Evolutionary conservation across 2,113 vertebrate species (phyloP).

Genomic region (Trochalopteron elliotii): DNA sequence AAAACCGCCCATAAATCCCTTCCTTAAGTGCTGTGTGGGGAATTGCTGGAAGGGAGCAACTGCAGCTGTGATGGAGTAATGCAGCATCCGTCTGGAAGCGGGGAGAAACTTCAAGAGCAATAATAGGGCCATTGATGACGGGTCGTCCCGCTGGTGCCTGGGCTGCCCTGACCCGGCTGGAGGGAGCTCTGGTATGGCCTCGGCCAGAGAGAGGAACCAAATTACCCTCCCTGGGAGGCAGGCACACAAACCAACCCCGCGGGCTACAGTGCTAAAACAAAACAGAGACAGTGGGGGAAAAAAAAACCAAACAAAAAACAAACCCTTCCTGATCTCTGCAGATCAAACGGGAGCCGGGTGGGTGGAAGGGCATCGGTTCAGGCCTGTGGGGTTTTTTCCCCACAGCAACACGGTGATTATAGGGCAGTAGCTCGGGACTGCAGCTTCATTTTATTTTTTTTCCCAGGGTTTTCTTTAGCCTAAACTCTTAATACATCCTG

Average conservation of each 20-base stretch:
- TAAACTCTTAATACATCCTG: neutral
- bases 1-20: slow-evolving; percentile 57
- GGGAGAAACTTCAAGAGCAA: slow-evolving; percentile 6
- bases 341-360: neutral
- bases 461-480: slow-evolving; percentile 19
- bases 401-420: neutral
- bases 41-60: slow-evolving; percentile 59
- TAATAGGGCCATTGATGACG: neutral
- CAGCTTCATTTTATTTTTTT: neutral
- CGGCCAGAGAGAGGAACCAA: neutral
- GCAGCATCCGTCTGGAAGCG: slow-evolving; percentile 5
- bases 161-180: slow-evolving; percentile 15
- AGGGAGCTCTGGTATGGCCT: neutral
- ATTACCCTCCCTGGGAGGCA: slow-evolving; percentile 36
- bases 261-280: slow-evolving; percentile 3
- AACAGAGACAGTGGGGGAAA: neutral
- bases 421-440: neutral
- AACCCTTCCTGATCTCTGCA: neutral
- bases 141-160: neutral
- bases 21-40: slow-evolving; percentile 38
- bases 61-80: slow-evolving; percentile 50
- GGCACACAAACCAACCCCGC: neutral
- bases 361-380: slow-evolving; percentile 27
- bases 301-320: no score
- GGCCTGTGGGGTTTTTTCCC: slow-evolving; percentile 37